Evolutionary conservation across 1,140 invertebrate species (phyloP).

Genomic region (Pseudomyrmex gracilis): DNA sequence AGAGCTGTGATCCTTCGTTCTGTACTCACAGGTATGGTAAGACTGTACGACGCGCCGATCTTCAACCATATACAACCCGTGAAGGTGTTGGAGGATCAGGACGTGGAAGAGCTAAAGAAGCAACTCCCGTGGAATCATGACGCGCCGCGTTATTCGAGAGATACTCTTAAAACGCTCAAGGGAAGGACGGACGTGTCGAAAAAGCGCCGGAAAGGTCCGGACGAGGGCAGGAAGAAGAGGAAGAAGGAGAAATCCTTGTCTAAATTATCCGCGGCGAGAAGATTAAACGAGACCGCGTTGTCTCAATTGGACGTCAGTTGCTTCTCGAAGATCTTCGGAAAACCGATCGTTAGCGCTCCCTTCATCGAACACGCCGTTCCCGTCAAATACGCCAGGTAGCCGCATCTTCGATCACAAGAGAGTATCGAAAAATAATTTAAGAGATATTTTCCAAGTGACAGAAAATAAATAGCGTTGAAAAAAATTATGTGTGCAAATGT

Average conservation of each 20-base stretch:
- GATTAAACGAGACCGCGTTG: slow-evolving; percentile 78
- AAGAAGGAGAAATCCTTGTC: slow-evolving; percentile 64
- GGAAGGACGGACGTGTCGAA: slow-evolving; percentile 73
- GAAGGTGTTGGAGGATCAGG: too few relatives aligned
- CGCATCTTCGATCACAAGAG: neutral
- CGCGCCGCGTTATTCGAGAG: too few relatives aligned
- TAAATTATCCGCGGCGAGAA: slow-evolving; percentile 58
- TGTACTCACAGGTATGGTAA: too few relatives aligned
- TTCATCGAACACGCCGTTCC: slow-evolving; percentile 75
- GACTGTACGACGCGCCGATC: too few relatives aligned
- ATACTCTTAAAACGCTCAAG: too few relatives aligned
- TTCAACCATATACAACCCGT: too few relatives aligned
- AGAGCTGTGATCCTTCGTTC: too few relatives aligned
- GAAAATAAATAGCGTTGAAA: too few relatives aligned
- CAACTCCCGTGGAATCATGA: too few relatives aligned
- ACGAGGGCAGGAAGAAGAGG: slow-evolving; percentile 55
- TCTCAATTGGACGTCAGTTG: slow-evolving; percentile 80
- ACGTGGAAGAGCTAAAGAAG: too few relatives aligned
- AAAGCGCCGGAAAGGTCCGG: slow-evolving; percentile 68
- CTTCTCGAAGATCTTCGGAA: slow-evolving; percentile 70
- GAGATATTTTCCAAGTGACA: neutral
- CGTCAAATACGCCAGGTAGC: slow-evolving; percentile 77
- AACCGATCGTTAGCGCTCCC: slow-evolving; percentile 79
- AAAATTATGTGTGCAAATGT: too few relatives aligned
- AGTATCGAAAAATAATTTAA: neutral